Conservation (phyloP, 2,888 invertebrate genomes). For the Melipona bicolor region DNA sequence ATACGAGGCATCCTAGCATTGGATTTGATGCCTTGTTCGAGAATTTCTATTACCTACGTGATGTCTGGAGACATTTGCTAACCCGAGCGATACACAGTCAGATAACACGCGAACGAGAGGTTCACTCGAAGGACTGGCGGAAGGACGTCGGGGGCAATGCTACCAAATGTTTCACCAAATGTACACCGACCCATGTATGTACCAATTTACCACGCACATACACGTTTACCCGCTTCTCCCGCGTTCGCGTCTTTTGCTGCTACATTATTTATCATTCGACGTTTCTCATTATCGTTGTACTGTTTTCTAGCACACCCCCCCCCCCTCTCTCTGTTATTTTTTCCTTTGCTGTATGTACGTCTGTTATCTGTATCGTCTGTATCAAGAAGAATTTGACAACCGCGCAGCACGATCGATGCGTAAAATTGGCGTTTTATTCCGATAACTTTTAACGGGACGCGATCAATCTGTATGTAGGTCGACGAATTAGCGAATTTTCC, state of each 20-base stretch:
- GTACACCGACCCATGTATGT: conserved; percentile 38
- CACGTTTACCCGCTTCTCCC: conserved; percentile 4
- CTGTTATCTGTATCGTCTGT: no score
- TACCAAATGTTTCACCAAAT: conserved; percentile 59
- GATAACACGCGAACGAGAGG: conserved; percentile 68
- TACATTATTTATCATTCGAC: conserved; percentile 25
- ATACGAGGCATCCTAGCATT: conserved; percentile 65
- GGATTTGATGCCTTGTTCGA: conserved; percentile 69
- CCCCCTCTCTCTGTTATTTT: not conserved
- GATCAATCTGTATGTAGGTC: not conserved
- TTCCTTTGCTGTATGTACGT: not conserved
- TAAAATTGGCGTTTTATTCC: no score
- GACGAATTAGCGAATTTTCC: not conserved
- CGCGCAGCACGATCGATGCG: no score
- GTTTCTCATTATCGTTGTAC: conserved; percentile 25
- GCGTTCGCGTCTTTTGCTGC: conserved; percentile 6
- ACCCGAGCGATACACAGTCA: conserved; percentile 66
- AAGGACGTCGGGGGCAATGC: conserved; percentile 50
- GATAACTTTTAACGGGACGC: not conserved
- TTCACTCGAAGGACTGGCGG: conserved; percentile 43
- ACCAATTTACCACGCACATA: conserved; percentile 38
- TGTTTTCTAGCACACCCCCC: not conserved
- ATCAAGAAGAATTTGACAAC: no score
- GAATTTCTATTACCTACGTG: conserved; percentile 61
- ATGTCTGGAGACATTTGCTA: conserved; percentile 71